A percentile compares a stretch with the other conserved stretches of the same genome.
phyloP scores from a whole-genome alignment of 2,113 vertebrate genomes.

The Periophthalmodon schlosseri region DNA sequence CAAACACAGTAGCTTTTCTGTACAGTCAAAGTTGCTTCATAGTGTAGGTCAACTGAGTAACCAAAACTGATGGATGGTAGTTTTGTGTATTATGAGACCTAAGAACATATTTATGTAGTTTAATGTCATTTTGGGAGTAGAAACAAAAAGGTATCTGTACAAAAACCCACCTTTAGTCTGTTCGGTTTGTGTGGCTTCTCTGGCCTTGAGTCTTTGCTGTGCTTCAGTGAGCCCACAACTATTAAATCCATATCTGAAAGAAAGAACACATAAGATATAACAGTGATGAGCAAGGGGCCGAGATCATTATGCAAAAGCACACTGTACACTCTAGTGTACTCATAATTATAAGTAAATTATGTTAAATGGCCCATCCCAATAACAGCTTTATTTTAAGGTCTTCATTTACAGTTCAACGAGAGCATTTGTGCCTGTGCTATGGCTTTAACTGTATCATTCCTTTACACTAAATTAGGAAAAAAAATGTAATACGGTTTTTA shows the following conservation, averaged over 20 bases:
- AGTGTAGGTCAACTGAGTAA: too few relatives aligned
- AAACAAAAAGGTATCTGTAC: not conserved
- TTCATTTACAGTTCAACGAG: too few relatives aligned
- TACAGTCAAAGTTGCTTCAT: too few relatives aligned
- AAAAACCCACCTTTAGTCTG: constrained; percentile 78
- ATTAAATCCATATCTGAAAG: constrained; percentile 92
- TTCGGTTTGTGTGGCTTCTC: constrained; percentile 76
- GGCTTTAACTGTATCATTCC: too few relatives aligned
- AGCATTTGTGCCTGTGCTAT: too few relatives aligned
- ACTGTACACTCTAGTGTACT: too few relatives aligned
- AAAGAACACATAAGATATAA: not conserved
- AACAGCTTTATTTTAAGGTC: too few relatives aligned
- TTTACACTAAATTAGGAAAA: too few relatives aligned
- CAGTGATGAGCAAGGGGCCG: not conserved
- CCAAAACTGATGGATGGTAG: too few relatives aligned
- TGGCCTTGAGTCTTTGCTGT: constrained; percentile 79
- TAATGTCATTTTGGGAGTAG: not conserved
- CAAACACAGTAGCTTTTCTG: too few relatives aligned
- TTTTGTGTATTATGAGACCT: not conserved
- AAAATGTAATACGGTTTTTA: not conserved
- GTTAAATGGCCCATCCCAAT: too few relatives aligned
- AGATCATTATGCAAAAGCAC: not conserved
- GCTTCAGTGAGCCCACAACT: constrained; percentile 84
- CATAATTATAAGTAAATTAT: too few relatives aligned
- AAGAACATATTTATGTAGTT: not conserved